These are phyloP conservation scores for Camptogramma bilineatum DNA, from an alignment of 2,888 invertebrate genomes.

Conservation along the genomic window DNA sequence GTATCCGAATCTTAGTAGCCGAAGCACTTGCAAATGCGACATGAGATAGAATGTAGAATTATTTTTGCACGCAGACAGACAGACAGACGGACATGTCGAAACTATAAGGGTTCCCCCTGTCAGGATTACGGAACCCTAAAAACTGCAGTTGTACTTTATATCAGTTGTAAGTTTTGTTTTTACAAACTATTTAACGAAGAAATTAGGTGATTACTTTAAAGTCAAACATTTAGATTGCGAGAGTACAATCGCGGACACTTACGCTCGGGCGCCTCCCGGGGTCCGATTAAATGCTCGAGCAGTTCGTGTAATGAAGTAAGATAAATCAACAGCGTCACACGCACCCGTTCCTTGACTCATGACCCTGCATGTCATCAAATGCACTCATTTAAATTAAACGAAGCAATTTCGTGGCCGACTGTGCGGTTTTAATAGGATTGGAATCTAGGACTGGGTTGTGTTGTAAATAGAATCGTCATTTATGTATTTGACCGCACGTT, in stretches of 20 bases:
- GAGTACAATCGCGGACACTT: constrained; percentile 59
- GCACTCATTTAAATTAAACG: constrained; percentile 50
- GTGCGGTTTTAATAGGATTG: constrained; percentile 40
- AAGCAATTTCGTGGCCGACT: constrained; percentile 47
- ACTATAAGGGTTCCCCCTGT: too few species aligned
- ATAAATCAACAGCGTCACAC: constrained; percentile 76
- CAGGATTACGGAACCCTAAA: too few species aligned
- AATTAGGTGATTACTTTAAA: neutral
- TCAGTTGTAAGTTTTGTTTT: too few species aligned
- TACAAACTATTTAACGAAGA: neutral
- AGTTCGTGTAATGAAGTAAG: constrained; percentile 76
- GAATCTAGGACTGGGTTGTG: constrained; percentile 42
- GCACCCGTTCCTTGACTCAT: constrained; percentile 64
- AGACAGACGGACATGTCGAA: too few species aligned
- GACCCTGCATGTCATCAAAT: constrained; percentile 50
- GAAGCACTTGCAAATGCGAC: too few species aligned
- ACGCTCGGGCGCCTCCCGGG: constrained; percentile 63
- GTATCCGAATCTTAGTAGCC: too few species aligned
- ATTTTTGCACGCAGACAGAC: too few species aligned
- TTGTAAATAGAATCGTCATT: constrained; percentile 46
- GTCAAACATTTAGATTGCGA: constrained; percentile 27
- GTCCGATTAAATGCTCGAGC: constrained; percentile 68
- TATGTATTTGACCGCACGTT: constrained; percentile 41
- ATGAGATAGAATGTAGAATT: too few species aligned
- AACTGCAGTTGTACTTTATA: too few species aligned